phyloP scores from a whole-genome alignment of 2,797 vertebrate species.

The Sebastes variabilis region DNA sequence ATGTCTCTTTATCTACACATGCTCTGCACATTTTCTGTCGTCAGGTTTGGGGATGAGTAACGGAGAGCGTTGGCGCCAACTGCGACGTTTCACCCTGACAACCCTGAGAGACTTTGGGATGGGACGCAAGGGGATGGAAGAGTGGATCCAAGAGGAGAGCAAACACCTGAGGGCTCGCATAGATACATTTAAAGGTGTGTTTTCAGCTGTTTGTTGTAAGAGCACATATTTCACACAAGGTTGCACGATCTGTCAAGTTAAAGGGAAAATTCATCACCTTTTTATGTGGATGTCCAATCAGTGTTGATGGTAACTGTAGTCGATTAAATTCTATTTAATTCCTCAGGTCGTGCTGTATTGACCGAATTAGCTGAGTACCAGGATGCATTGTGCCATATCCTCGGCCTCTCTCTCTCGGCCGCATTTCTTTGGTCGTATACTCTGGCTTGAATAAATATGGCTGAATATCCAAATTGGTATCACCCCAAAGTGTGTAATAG shows the following conservation, averaged over 20 bases:
- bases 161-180: slow-evolving; percentile 52
- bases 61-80: slow-evolving; percentile 74
- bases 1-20: not conserved
- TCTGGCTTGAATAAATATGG: no score
- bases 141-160: slow-evolving; percentile 80
- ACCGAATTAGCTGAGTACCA: no score
- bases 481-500: no score
- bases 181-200: slow-evolving; percentile 44
- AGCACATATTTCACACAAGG: not conserved
- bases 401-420: no score
- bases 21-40: not conserved
- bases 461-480: no score
- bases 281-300: no score
- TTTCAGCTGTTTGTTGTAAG: not conserved
- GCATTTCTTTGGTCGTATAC: no score
- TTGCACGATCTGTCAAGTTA: not conserved
- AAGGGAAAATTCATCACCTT: not conserved
- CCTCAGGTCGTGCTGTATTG: no score
- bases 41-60: slow-evolving; percentile 75
- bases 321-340: no score
- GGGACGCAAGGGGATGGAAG: slow-evolving; percentile 80
- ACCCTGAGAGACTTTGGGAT: slow-evolving; percentile 81
- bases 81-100: slow-evolving; percentile 73
- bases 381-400: no score
- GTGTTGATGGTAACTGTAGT: no score